A percentile compares a stretch with the other conserved stretches of the same genome.
phyloP scores from a whole-genome alignment of 2,113 vertebrate species.

The Eubucco bourcierii region DNA sequence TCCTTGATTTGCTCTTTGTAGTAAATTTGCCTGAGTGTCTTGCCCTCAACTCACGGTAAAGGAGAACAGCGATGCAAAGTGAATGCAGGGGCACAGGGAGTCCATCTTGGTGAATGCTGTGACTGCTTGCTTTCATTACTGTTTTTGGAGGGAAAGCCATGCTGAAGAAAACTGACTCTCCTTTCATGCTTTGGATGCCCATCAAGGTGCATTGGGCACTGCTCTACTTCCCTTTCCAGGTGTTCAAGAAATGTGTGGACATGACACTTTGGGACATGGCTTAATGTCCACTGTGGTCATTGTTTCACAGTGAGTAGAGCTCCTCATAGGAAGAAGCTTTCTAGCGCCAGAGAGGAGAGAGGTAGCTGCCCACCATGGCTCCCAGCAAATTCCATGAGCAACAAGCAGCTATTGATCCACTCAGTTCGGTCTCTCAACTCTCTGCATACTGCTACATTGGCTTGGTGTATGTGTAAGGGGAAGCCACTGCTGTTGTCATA shows the following conservation, averaged over 20 bases:
- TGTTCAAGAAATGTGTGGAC: no score
- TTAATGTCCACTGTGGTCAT: neutral
- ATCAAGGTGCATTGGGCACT: neutral
- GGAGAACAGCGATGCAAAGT: neutral
- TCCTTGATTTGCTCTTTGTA: neutral
- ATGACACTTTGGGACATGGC: no score
- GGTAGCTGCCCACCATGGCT: neutral
- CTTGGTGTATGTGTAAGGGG: fast-evolving
- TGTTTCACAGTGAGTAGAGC: neutral
- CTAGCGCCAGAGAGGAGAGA: neutral
- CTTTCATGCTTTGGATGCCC: neutral
- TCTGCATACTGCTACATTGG: neutral
- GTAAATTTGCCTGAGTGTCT: conserved; percentile 5
- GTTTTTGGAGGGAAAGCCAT: neutral
- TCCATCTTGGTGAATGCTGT: neutral
- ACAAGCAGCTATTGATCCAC: neutral
- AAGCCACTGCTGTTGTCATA: neutral
- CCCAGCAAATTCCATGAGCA: neutral
- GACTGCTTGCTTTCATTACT: neutral
- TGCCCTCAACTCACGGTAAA: neutral
- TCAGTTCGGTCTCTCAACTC: neutral
- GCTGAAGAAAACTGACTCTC: neutral
- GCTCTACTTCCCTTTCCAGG: neutral
- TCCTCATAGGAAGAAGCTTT: neutral
- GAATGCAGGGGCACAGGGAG: neutral